phyloP scores from a whole-genome alignment of 1,140 invertebrate species.

The Eumaeus atala region DNA sequence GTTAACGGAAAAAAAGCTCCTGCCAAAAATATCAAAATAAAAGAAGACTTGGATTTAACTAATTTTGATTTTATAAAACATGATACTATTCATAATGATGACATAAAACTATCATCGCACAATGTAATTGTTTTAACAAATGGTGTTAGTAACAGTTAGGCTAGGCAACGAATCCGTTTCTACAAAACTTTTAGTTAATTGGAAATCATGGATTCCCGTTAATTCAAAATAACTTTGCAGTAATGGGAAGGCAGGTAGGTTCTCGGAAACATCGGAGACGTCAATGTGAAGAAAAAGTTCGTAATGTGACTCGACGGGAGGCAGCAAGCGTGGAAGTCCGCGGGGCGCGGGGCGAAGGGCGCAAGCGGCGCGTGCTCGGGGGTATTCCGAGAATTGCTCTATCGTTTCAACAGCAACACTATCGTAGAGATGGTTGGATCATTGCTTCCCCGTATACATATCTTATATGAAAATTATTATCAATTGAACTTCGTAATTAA shows the following conservation, averaged over 20 bases:
- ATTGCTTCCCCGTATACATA: constrained; percentile 11
- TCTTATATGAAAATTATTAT: too few species aligned
- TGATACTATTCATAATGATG: too few species aligned
- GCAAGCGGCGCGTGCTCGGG: constrained; percentile 49
- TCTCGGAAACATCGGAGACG: constrained; percentile 58
- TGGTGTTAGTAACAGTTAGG: background rate
- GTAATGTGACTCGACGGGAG: constrained; percentile 36
- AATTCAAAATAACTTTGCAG: constrained; percentile 28
- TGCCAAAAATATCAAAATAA: too few species aligned
- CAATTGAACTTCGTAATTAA: too few species aligned
- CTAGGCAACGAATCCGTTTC: background rate
- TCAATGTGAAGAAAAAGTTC: constrained; percentile 54
- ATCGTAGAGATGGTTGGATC: constrained; percentile 22
- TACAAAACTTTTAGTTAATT: constrained; percentile 5
- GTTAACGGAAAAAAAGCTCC: too few species aligned
- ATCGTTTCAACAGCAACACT: constrained; percentile 35
- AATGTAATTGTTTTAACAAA: too few species aligned
- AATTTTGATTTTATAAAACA: too few species aligned
- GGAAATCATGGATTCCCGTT: constrained; percentile 2
- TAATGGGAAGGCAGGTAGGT: constrained; percentile 37
- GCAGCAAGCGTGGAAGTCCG: constrained; percentile 13
- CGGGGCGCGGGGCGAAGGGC: constrained; percentile 15
- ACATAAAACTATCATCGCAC: too few species aligned
- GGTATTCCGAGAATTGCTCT: constrained; percentile 55
- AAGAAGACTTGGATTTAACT: too few species aligned